A percentile compares a stretch with the other conserved stretches of the same genome.
Conservation (phyloP, 2,797 vertebrate species). For the Pantherophis alleghaniensis region DNA sequence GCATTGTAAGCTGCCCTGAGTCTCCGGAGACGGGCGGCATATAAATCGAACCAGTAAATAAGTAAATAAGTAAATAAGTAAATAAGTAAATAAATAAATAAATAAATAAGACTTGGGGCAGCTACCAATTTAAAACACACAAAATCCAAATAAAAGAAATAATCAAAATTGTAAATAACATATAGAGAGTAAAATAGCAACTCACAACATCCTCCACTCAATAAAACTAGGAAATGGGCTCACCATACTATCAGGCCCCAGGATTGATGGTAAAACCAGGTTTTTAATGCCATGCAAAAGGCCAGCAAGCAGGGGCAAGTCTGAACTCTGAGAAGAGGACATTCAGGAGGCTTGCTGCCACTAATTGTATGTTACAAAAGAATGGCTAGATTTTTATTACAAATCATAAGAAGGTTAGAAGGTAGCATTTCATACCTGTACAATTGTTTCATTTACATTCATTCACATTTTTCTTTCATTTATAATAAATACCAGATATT, state of each 20-base stretch:
- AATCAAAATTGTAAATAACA: background rate
- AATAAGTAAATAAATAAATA: too few species aligned
- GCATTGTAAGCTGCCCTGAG: too few species aligned
- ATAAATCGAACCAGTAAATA: too few species aligned
- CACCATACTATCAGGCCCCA: background rate
- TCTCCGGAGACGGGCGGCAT: too few species aligned
- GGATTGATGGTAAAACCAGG: background rate
- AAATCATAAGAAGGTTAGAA: background rate
- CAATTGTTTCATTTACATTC: background rate
- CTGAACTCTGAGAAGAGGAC: background rate
- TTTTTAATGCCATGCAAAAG: background rate
- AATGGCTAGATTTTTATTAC: background rate
- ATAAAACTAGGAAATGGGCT: background rate
- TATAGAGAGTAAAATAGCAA: background rate
- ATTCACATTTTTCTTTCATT: background rate
- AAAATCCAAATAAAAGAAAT: background rate
- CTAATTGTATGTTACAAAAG: background rate
- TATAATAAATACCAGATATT: background rate
- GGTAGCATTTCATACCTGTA: background rate
- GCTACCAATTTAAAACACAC: background rate
- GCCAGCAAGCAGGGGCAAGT: background rate
- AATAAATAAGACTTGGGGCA: background rate
- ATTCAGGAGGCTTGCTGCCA: background rate
- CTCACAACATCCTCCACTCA: background rate
- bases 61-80: too few species aligned